Percentiles rank a stretch among this genome's conserved stretches.
These are phyloP conservation scores for Philantomba maxwellii DNA, from an alignment of 2,113 vertebrate genomes.

Conservation along the genomic window DNA sequence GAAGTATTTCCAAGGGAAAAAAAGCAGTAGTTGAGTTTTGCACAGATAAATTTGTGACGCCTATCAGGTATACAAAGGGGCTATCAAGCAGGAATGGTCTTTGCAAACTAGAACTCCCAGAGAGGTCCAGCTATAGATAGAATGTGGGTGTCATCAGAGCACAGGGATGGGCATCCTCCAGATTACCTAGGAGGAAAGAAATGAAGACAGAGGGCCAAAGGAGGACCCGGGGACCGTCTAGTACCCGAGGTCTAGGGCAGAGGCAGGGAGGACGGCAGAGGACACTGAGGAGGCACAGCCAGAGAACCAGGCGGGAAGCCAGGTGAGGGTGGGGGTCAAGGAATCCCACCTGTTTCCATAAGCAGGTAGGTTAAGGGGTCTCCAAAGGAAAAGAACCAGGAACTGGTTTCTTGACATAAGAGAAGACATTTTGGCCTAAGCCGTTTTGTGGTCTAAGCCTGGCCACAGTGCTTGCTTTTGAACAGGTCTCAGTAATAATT, in stretches of 20 bases:
- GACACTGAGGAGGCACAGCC: not conserved
- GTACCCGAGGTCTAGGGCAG: not conserved
- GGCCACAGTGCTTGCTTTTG: not conserved
- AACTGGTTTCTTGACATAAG: not conserved
- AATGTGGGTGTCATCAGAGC: not conserved
- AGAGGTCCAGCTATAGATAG: not conserved
- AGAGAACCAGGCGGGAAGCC: not conserved
- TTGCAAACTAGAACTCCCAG: not conserved
- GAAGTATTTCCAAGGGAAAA: not conserved
- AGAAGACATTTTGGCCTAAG: not conserved
- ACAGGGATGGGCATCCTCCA: not conserved
- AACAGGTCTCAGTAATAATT: not conserved
- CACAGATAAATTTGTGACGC: not conserved
- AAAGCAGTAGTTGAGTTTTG: not conserved
- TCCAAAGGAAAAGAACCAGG: not conserved
- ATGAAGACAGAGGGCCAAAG: not conserved
- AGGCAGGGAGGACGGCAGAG: not conserved
- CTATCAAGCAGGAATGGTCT: not conserved
- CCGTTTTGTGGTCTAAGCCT: not conserved
- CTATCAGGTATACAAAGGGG: not conserved
- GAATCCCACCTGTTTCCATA: not conserved
- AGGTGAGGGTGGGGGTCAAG: too few relatives aligned
- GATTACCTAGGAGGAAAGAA: not conserved
- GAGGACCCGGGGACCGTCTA: not conserved
- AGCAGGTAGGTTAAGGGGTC: not conserved